Evolutionary conservation across 2,888 invertebrate genomes (phyloP), one percentile per base, ranked within the genome.

Genomic region (Sinopyrophorus schimmeli): DNA sequence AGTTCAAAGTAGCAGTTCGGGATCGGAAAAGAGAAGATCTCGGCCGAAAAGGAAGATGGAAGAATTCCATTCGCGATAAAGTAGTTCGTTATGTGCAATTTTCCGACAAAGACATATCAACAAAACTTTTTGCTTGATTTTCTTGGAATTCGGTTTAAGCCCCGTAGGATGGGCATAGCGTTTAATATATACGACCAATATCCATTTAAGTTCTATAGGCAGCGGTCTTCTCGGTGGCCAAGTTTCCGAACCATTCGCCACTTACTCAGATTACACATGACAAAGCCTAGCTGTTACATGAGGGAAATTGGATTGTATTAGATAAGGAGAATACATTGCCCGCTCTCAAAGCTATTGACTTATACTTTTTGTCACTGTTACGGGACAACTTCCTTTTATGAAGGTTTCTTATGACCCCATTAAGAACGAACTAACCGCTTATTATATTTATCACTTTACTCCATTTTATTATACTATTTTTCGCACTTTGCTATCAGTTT

Each of bases 181-280:
- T 50, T 55, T 55, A 56, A 58, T 63, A 60, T 62, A 63, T 63
- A 63, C 59, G 63, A 58, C 62, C 64, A 63, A 64, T 64, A 64
- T 64, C 64, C 64, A 64, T 64, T 64, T 59, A 54, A 59, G 55
- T 60, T 58, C 52, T 53, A 50, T 53, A 53, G 50, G 48, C 49
- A 47, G 52, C 43, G 54, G 57, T 57, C 54, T n/a, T n/a, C n/a
- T 55, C 51, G 40, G 54, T 58, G 60, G 60, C 59, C 59, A 55
- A 59, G 56, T 62, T 63, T 64, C 63, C 60, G 53, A 62, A 64
- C 63, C 65, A 61, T 63, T 63, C 64, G 55, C 61, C 64, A 62
- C 62, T 63, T 62, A 63, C 61, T 58, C 61, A 62, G 63, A 65
- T 65, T 65, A 61, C 58, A 47, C 57, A 61, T 60, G 63, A 62